A percentile compares a stretch with the other conserved stretches of the same genome.
phyloP scores from a whole-genome alignment of 2,797 vertebrate genomes.

The Typhlichthys subterraneus region DNA sequence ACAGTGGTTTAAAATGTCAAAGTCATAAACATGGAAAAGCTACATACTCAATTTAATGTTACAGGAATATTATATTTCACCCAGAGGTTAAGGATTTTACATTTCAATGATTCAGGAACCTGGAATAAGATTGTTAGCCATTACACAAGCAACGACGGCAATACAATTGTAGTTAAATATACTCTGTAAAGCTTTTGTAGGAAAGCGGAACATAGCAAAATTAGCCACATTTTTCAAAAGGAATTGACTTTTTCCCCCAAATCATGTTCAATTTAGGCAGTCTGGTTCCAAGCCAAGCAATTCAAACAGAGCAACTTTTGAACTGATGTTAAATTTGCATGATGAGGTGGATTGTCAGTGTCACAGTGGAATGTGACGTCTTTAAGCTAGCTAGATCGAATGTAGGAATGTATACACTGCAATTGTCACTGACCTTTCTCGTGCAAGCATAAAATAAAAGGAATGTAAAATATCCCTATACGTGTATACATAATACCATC shows the following conservation, averaged over 20 bases:
- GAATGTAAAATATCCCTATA: slow-evolving; percentile 72
- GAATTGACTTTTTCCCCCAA: slow-evolving; percentile 24
- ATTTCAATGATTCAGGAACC: slow-evolving; percentile 18
- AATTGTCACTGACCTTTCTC: slow-evolving; percentile 32
- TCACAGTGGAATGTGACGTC: slow-evolving; percentile 69
- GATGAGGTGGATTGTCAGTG: slow-evolving; percentile 73
- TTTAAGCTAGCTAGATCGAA: slow-evolving; percentile 37
- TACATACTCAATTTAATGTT: background rate
- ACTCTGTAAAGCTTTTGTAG: slow-evolving; percentile 24
- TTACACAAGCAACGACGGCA: slow-evolving; percentile 40
- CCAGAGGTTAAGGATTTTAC: slow-evolving; percentile 20
- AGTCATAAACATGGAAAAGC: background rate
- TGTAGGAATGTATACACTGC: slow-evolving; percentile 51
- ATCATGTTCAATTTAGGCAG: slow-evolving; percentile 37
- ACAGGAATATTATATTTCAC: slow-evolving; percentile 31
- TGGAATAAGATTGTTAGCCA: slow-evolving; percentile 20
- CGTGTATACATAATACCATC: slow-evolving; percentile 64
- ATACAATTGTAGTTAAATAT: slow-evolving; percentile 30
- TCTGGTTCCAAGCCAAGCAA: slow-evolving; percentile 42
- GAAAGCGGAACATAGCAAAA: slow-evolving; percentile 37
- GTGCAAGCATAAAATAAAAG: slow-evolving; percentile 48
- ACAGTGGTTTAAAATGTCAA: slow-evolving; percentile 13
- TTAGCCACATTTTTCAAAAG: slow-evolving; percentile 32
- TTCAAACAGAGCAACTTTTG: slow-evolving; percentile 39
- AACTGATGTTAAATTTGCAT: slow-evolving; percentile 32